Conservation (phyloP, 35 echinoderm and acorn worm genomes). For the Chiridota heheva region DNA sequence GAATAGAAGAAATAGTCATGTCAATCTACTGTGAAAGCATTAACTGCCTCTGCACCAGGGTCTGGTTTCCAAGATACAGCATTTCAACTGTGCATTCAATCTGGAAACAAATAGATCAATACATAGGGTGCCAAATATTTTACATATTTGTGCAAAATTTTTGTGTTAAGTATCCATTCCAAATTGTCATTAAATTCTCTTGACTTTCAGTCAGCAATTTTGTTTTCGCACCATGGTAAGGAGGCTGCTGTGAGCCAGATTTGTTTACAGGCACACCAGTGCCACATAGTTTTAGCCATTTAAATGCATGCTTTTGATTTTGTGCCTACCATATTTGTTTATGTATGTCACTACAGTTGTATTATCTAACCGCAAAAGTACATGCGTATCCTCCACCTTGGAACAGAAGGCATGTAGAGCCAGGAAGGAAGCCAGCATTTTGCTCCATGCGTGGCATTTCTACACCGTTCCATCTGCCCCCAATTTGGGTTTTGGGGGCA, state of each 20-base stretch:
- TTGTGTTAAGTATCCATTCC: constrained; percentile 24
- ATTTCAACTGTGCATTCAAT: constrained; percentile 7
- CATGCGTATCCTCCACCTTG: constrained; percentile 32
- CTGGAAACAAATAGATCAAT: constrained; percentile 37
- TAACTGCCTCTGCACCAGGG: neutral
- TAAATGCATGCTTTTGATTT: constrained; percentile 39
- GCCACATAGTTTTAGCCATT: constrained; percentile 50
- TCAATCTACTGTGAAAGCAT: constrained; percentile 21
- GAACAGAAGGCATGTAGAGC: constrained; percentile 54
- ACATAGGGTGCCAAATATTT: neutral
- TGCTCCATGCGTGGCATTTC: constrained; percentile 12
- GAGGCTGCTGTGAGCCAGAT: constrained; percentile 55
- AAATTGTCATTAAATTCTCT: constrained; percentile 7
- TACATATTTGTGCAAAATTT: constrained; percentile 46
- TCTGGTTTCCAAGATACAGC: constrained; percentile 22
- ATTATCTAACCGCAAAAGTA: constrained; percentile 47
- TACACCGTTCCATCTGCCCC: constrained; percentile 41
- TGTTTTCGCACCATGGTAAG: constrained; percentile 49
- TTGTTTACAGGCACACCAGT: constrained; percentile 44
- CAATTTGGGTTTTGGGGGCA: constrained; percentile 14
- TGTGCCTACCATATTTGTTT: constrained; percentile 52
- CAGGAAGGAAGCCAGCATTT: constrained; percentile 27
- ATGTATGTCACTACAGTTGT: constrained; percentile 53
- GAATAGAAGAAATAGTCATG: neutral
- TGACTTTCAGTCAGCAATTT: constrained; percentile 23